Conservation (phyloP, 2,888 invertebrate species). For the Lumbricus terrestris region DNA sequence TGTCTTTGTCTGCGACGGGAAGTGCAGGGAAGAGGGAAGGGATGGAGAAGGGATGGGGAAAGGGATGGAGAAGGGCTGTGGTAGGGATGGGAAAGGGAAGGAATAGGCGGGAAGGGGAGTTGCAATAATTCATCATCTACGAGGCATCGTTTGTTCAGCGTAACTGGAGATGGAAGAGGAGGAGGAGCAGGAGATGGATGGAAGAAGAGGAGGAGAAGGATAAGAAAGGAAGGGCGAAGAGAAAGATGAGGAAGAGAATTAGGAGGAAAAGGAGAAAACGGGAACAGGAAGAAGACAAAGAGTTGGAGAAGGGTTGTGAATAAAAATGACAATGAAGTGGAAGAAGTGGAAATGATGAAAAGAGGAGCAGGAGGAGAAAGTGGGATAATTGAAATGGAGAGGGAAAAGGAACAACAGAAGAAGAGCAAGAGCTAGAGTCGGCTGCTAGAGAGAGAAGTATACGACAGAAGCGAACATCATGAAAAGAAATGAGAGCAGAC, state of each 20-base stretch:
- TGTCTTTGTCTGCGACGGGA: not conserved
- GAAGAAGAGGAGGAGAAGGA: not conserved
- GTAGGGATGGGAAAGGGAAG: not conserved
- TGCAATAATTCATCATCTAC: not conserved
- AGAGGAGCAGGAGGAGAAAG: not conserved
- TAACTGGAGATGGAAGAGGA: conserved; percentile 3
- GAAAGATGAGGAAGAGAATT: not conserved
- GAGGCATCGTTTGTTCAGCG: conserved; percentile 3
- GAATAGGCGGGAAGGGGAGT: not conserved
- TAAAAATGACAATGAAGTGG: too few species aligned
- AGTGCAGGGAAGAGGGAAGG: not conserved
- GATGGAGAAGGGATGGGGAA: not conserved
- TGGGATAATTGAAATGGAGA: too few species aligned
- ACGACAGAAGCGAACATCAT: not conserved
- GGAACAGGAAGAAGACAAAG: not conserved
- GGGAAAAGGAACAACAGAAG: not conserved
- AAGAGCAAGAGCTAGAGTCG: too few species aligned
- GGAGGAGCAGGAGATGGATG: not conserved
- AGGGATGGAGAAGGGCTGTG: not conserved
- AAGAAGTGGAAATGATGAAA: not conserved
- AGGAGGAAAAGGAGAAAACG: not conserved
- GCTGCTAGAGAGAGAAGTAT: not conserved
- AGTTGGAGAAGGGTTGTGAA: not conserved
- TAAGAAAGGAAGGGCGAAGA: not conserved
- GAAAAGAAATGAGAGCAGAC: not conserved